These are phyloP conservation scores for Lamprotornis superbus DNA, from an alignment of 2,113 vertebrate genomes.

Conservation along the genomic window DNA sequence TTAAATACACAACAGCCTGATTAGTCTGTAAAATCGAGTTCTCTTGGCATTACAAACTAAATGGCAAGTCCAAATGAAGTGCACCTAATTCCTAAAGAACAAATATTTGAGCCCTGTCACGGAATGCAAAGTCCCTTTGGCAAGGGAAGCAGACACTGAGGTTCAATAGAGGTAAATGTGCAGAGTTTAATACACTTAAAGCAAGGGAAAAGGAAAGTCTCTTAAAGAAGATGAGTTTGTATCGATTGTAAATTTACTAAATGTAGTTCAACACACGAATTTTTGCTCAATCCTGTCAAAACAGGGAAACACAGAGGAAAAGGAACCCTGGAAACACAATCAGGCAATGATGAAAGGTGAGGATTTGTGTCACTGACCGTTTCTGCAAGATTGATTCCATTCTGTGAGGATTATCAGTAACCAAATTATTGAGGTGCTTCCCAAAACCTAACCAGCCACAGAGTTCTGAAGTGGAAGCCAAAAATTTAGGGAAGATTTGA, in stretches of 20 bases:
- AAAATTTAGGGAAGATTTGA: background rate
- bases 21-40: background rate
- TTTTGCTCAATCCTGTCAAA: background rate
- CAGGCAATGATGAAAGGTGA: background rate
- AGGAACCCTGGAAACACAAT: background rate
- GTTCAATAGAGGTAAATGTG: background rate
- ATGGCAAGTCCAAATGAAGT: background rate
- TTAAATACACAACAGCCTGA: background rate
- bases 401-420: background rate
- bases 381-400: background rate
- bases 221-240: background rate
- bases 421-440: background rate
- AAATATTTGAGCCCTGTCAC: constrained; percentile 36
- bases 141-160: background rate
- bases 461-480: background rate
- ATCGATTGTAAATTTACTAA: background rate
- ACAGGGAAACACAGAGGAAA: background rate
- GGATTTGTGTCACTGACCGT: background rate
- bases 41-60: background rate
- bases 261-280: background rate
- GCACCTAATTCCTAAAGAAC: background rate
- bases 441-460: background rate
- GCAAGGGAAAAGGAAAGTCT: background rate
- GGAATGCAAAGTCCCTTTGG: background rate
- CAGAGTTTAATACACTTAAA: background rate